phyloP scores from a whole-genome alignment of 2,888 invertebrate species.

The Nipponacmea schrenckii region DNA sequence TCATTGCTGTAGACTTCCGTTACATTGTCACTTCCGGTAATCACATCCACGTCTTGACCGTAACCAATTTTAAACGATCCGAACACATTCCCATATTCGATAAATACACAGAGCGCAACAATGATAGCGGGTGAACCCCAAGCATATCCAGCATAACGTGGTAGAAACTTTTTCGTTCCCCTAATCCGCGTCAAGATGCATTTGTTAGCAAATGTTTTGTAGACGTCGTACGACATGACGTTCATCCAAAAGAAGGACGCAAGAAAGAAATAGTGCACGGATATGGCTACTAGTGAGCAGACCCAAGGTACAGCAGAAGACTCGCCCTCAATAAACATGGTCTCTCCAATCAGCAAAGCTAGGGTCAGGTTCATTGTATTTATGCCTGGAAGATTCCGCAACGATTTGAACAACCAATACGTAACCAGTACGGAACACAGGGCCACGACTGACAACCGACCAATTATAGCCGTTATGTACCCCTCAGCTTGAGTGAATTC shows the following conservation, averaged over 20 bases:
- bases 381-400: constrained; percentile 66
- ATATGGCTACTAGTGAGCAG: constrained; percentile 72
- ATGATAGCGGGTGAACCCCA: constrained; percentile 76
- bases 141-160: constrained; percentile 72
- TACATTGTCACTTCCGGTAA: background rate
- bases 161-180: constrained; percentile 45
- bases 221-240: constrained; percentile 74
- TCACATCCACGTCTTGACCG: constrained; percentile 14
- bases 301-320: constrained; percentile 56
- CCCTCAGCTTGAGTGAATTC: constrained; percentile 42
- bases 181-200: constrained; percentile 54
- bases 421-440: constrained; percentile 61
- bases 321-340: constrained; percentile 53
- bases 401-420: constrained; percentile 57
- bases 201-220: constrained; percentile 67
- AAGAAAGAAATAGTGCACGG: constrained; percentile 76
- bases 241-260: constrained; percentile 78
- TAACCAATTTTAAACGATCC: constrained; percentile 46
- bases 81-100: constrained; percentile 53
- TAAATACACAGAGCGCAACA: constrained; percentile 53
- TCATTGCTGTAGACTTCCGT: background rate
- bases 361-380: constrained; percentile 65
- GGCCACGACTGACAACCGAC: constrained; percentile 57
- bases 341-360: constrained; percentile 61
- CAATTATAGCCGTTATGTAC: constrained; percentile 49